phyloP scores from a whole-genome alignment of 2,888 invertebrate genomes.

The Mimas tiliae region DNA sequence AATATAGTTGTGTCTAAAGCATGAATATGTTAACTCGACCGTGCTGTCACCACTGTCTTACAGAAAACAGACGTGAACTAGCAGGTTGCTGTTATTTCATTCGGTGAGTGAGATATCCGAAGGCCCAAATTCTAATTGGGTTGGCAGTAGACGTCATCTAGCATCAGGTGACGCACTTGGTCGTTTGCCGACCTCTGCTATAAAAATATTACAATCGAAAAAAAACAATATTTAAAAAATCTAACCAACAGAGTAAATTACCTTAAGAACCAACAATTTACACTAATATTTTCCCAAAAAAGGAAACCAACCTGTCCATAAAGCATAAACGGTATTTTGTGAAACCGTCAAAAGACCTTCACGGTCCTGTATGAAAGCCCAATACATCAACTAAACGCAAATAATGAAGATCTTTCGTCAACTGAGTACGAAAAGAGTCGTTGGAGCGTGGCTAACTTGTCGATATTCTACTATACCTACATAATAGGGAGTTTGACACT shows the following conservation, averaged over 20 bases:
- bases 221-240: too few relatives aligned
- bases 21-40: too few relatives aligned
- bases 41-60: too few relatives aligned
- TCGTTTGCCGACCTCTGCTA: not conserved
- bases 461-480: slow-evolving; percentile 66
- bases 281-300: not conserved
- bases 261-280: too few relatives aligned
- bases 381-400: slow-evolving; percentile 52
- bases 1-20: too few relatives aligned
- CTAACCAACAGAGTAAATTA: too few relatives aligned
- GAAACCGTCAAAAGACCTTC: slow-evolving; percentile 15
- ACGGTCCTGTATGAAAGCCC: slow-evolving; percentile 26
- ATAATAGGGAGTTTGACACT: slow-evolving; percentile 70
- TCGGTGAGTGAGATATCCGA: too few relatives aligned
- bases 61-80: too few relatives aligned
- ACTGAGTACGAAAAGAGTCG: slow-evolving; percentile 59
- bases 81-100: too few relatives aligned
- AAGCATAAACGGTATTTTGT: slow-evolving; percentile 12
- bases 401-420: slow-evolving; percentile 57
- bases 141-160: too few relatives aligned
- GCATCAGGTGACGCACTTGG: not conserved
- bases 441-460: slow-evolving; percentile 65
- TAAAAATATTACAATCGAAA: too few relatives aligned
- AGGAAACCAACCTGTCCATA: not conserved
- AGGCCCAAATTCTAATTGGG: too few relatives aligned